Percentiles rank a stretch among this genome's conserved stretches.
phyloP scores from a whole-genome alignment of 1,140 invertebrate genomes.

The Bombus affinis region DNA sequence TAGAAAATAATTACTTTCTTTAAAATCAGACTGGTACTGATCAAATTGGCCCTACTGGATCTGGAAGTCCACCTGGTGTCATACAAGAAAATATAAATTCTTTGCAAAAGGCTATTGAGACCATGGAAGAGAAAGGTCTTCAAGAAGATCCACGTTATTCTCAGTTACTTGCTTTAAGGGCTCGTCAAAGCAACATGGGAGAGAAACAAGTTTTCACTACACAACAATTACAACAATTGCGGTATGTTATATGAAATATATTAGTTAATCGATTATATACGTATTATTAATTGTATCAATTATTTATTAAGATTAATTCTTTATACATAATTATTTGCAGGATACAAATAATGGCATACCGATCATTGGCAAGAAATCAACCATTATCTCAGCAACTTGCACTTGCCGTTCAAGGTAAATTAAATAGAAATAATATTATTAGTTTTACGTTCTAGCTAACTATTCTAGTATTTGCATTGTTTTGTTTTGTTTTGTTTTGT shows the following conservation, averaged over 20 bases:
- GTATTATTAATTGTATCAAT: neutral
- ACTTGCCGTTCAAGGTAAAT: slow-evolving; percentile 87
- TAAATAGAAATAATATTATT: slow-evolving; percentile 7
- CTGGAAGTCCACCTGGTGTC: slow-evolving; percentile 67
- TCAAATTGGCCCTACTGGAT: slow-evolving; percentile 58
- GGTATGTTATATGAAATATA: slow-evolving; percentile 77
- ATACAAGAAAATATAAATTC: slow-evolving; percentile 91
- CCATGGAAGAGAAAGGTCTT: slow-evolving; percentile 97
- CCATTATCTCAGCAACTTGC: slow-evolving; percentile 92
- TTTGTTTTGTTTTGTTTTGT: neutral
- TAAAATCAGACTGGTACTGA: slow-evolving; percentile 70
- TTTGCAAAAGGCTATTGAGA: slow-evolving; percentile 92
- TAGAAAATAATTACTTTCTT: neutral
- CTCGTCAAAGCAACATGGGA: slow-evolving; percentile 87
- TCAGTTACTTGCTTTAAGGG: slow-evolving; percentile 91
- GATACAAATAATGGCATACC: slow-evolving; percentile 97
- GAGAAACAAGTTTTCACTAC: slow-evolving; percentile 85
- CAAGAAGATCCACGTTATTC: slow-evolving; percentile 96
- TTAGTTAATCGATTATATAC: slow-evolving; percentile 12
- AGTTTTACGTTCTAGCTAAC: slow-evolving; percentile 64
- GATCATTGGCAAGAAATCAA: slow-evolving; percentile 94
- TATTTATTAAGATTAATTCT: neutral
- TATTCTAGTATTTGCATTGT: slow-evolving; percentile 45
- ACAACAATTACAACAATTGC: slow-evolving; percentile 91
- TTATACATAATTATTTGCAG: slow-evolving; percentile 75